Percentiles rank a stretch among this genome's conserved stretches.
phyloP scores from a whole-genome alignment of 1,140 invertebrate species.

The Caenorhabditis remanei region DNA sequence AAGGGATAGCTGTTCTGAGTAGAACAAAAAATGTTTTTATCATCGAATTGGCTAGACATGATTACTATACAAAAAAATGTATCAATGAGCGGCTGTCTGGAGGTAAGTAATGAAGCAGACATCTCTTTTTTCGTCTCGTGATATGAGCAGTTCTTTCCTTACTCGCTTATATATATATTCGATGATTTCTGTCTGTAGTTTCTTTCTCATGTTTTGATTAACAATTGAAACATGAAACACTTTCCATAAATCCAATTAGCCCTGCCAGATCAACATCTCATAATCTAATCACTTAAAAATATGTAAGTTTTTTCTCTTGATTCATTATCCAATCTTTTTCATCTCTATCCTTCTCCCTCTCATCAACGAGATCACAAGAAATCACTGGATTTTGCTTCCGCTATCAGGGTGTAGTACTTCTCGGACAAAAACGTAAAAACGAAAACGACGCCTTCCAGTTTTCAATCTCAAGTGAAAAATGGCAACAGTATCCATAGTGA shows the following conservation, averaged over 20 bases:
- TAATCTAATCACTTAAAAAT: constrained; percentile 29
- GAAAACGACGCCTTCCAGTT: constrained; percentile 24
- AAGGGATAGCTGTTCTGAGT: too few relatives aligned
- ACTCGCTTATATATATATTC: neutral
- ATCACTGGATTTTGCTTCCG: constrained; percentile 1
- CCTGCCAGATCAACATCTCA: constrained; percentile 9
- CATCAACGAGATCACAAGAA: neutral
- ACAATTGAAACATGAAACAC: neutral
- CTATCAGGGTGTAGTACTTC: constrained; percentile 32
- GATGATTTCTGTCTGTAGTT: neutral
- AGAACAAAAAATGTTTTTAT: too few relatives aligned
- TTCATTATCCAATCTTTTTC: constrained; percentile 12
- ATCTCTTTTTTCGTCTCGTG: too few relatives aligned
- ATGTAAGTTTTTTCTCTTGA: neutral
- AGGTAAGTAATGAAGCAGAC: too few relatives aligned
- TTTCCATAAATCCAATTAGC: neutral
- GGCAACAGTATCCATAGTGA: constrained; percentile 2
- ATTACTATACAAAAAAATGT: too few relatives aligned
- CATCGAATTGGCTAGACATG: too few relatives aligned
- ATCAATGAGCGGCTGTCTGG: too few relatives aligned
- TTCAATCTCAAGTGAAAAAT: neutral
- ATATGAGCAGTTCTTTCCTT: too few relatives aligned
- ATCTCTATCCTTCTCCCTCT: neutral
- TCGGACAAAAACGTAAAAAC: constrained; percentile 6
- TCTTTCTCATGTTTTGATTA: neutral